Evolutionary conservation across 2,113 vertebrate genomes (phyloP).

Genomic region (Tragelaphus imberbis): DNA sequence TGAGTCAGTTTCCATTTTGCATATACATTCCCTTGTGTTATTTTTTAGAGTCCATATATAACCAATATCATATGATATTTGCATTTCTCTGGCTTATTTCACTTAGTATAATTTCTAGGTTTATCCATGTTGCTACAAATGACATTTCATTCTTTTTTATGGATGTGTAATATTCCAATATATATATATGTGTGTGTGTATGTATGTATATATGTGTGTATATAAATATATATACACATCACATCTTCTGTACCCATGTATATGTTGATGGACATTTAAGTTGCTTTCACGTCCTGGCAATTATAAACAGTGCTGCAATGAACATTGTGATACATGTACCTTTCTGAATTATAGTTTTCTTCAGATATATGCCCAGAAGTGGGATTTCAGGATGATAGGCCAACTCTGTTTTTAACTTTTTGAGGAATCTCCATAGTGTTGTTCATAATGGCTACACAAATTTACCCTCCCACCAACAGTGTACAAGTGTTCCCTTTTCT

Average conservation of each 20-base stretch:
- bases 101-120: not conserved
- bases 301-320: not conserved
- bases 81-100: not conserved
- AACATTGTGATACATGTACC: not conserved
- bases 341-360: not conserved
- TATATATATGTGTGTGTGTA: fast-evolving
- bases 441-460: not conserved
- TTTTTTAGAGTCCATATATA: not conserved
- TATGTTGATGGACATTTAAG: not conserved
- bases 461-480: not conserved
- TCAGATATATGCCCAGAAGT: not conserved
- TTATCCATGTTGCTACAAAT: not conserved
- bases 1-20: not conserved
- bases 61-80: not conserved
- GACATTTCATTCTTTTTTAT: not conserved
- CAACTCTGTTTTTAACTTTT: not conserved
- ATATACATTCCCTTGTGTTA: not conserved
- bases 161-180: not conserved
- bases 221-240: fast-evolving
- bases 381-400: not conserved
- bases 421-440: not conserved
- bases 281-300: not conserved
- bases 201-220: fast-evolving
- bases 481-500: not conserved
- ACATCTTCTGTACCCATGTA: not conserved